These are phyloP conservation scores for Carcinoscorpius rotundicauda DNA, from an alignment of 1,140 invertebrate species.

Conservation along the genomic window DNA sequence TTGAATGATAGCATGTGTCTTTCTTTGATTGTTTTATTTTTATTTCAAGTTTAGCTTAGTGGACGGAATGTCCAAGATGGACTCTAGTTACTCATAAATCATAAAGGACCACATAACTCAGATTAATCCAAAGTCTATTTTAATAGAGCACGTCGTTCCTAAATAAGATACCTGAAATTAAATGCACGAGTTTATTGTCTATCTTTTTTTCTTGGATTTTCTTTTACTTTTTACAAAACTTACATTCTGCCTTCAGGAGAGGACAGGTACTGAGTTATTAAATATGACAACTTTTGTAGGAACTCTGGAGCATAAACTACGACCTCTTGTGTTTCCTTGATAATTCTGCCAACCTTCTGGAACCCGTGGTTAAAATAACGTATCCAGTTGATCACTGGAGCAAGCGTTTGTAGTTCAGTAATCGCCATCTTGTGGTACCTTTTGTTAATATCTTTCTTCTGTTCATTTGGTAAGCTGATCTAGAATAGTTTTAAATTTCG, in stretches of 20 bases:
- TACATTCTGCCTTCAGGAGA: conserved; percentile 1
- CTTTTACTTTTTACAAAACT: conserved; percentile 24
- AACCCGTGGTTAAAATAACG: not conserved
- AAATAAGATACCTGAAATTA: too few species aligned
- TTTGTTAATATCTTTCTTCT: not conserved
- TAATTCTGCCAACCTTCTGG: not conserved
- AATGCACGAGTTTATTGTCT: too few species aligned
- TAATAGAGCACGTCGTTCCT: too few species aligned
- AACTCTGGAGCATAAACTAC: not conserved
- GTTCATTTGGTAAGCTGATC: not conserved
- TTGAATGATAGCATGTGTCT: too few species aligned
- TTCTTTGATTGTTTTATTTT: too few species aligned
- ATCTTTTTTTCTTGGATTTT: not conserved
- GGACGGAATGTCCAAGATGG: too few species aligned
- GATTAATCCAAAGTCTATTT: too few species aligned
- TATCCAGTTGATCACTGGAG: not conserved
- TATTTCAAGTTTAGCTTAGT: too few species aligned
- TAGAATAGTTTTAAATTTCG: not conserved
- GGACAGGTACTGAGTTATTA: not conserved
- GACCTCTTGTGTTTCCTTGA: not conserved
- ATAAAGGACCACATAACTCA: too few species aligned
- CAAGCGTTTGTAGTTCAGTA: not conserved
- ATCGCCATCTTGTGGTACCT: not conserved
- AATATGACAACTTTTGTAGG: not conserved
- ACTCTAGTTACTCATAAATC: too few species aligned